phyloP scores from a whole-genome alignment of 2,113 vertebrate genomes.

The Heteronetta atricapilla region DNA sequence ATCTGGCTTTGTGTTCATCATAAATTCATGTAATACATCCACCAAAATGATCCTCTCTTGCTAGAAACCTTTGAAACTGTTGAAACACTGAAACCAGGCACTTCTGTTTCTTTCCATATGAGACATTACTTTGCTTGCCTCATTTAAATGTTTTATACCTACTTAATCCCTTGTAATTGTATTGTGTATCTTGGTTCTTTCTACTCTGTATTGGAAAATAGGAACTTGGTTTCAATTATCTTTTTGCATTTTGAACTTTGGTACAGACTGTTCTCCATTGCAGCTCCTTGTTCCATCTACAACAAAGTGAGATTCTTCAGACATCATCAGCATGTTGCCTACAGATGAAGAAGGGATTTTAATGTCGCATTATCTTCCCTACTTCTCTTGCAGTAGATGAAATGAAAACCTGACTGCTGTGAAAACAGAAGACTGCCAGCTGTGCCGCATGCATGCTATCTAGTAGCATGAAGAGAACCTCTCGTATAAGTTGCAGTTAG shows the following conservation, averaged over 20 bases:
- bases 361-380: background rate
- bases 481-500: background rate
- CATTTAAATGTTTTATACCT: background rate
- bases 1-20: background rate
- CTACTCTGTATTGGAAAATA: background rate
- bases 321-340: background rate
- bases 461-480: background rate
- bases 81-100: background rate
- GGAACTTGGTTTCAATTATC: background rate
- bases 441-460: background rate
- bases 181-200: background rate
- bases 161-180: background rate
- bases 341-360: background rate
- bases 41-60: background rate
- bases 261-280: background rate
- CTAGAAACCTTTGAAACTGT: background rate
- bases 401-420: background rate
- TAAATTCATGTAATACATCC: background rate
- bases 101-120: background rate
- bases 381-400: background rate
- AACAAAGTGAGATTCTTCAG: background rate
- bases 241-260: background rate
- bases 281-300: background rate
- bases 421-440: background rate
- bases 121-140: conserved; percentile 3